Base-by-base conservation (phyloP, 2,797 vertebrate genomes). In the Schizopygopsis pylzovi region DNA sequence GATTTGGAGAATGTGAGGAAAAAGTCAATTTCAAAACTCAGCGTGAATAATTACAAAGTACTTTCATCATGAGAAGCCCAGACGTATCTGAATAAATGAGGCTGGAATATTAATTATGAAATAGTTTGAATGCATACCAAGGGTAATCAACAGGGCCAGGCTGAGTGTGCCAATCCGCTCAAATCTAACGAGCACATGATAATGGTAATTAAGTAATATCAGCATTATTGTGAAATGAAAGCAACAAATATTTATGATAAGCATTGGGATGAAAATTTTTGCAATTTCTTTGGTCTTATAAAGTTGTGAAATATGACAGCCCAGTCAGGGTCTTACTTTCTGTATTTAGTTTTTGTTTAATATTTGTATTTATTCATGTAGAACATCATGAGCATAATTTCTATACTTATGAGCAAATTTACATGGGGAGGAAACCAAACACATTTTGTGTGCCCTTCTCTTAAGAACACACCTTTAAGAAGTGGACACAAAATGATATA, bases 81-180 rank as follows among this genome's bases (percentile, higher is more conserved):
- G 39, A 63, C 43, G 41, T 28, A 45, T 79, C n/a, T 18, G n/a
- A 11, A 15, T 45, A 61, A 79, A 79, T 45, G 59, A 79, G n/a
- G 59, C 77, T 79, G 56, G 15, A 79, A 63, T 79, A 33, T 79
- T 63, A 79, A 79, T 79, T 59, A 79, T 63, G 25, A 18, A 79
- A 63, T 63, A 11, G 41, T 65, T 28, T 63, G 41, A 79, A 79
- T 25, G 43, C 59, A 79, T 65, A 59, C 39, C 9, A n/a, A 28
- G 77, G 63, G n/a, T 41, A 8, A 39, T 61, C 37, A 47, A 61
- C 12, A 59, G 15, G 54, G 12, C 54, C 22, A 61, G 59, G n/a
- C 61, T 28, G n/a, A 33, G 61, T 11, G 13, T 33, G 61, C 13
- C 56, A 59, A 59, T 11, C 22, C 59, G n/a, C 59, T 65, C 61